Evolutionary conservation across 2,797 vertebrate species (phyloP).

Genomic region (Hyperoplus lanceolatus): DNA sequence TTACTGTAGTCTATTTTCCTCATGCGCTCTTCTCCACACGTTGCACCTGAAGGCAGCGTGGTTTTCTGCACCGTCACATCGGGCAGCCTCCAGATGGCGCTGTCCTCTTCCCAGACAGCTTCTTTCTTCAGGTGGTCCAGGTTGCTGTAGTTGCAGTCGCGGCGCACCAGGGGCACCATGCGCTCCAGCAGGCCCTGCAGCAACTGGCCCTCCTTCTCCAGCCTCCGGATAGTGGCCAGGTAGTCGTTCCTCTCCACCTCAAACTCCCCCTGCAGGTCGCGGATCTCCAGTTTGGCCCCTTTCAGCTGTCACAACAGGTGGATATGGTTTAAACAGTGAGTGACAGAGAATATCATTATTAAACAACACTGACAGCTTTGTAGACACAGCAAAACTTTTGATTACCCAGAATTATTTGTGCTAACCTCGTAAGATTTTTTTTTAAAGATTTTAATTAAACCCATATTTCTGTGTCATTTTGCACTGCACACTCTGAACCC

Average conservation of each 20-base stretch:
- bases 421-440: neutral
- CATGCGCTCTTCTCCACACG: neutral
- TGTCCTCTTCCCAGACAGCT: constrained; percentile 91
- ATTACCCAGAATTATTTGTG: too few species aligned
- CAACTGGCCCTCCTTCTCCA: constrained; percentile 88
- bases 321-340: neutral
- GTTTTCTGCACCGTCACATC: constrained; percentile 89
- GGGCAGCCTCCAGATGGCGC: constrained; percentile 88
- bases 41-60: constrained; percentile 89
- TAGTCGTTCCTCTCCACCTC: constrained; percentile 91
- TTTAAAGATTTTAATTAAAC: neutral
- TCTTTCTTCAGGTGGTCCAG: constrained; percentile 87
- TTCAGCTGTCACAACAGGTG: constrained; percentile 81
- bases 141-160: constrained; percentile 93
- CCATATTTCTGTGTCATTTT: neutral
- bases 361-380: too few species aligned
- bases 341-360: too few species aligned
- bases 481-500: neutral
- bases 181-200: constrained; percentile 89
- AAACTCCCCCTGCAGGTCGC: constrained; percentile 91
- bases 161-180: constrained; percentile 86
- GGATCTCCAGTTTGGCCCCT: constrained; percentile 91
- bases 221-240: constrained; percentile 86
- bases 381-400: too few species aligned
- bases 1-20: neutral